phyloP scores from a whole-genome alignment of 2,113 vertebrate species.

The Neodon shergylaensis region DNA sequence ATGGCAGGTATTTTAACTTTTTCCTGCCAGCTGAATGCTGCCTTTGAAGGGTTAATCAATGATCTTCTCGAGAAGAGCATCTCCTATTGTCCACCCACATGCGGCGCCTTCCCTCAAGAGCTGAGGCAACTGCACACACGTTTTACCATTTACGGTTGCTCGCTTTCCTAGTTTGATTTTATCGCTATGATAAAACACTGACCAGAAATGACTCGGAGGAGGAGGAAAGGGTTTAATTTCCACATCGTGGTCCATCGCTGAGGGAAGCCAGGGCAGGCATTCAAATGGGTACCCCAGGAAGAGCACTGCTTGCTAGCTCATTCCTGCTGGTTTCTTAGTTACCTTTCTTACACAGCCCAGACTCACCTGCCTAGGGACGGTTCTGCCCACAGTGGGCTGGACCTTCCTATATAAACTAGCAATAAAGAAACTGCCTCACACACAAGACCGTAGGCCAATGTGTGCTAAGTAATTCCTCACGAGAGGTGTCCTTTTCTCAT shows the following conservation, averaged over 20 bases:
- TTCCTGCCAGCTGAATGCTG: neutral
- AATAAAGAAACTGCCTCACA: neutral
- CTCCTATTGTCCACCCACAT: neutral
- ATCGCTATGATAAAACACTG: neutral
- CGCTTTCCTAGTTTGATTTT: no score
- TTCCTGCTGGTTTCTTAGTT: neutral
- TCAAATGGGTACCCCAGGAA: neutral
- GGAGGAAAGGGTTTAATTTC: neutral
- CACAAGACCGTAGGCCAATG: no score
- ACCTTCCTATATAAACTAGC: neutral
- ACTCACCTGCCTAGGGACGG: neutral
- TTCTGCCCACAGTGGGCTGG: neutral
- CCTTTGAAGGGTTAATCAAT: conserved; percentile 5
- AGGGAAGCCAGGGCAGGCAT: neutral
- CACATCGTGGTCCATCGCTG: neutral
- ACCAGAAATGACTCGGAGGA: neutral
- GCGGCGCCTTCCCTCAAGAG: neutral
- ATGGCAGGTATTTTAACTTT: no score
- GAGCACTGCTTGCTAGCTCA: neutral
- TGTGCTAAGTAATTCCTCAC: neutral
- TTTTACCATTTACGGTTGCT: neutral
- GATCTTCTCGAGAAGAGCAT: neutral
- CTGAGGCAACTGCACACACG: neutral
- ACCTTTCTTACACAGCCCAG: neutral
- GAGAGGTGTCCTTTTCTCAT: neutral